Conservation (phyloP, 2,797 vertebrate genomes). For the Hapalemur alaotrensis region DNA sequence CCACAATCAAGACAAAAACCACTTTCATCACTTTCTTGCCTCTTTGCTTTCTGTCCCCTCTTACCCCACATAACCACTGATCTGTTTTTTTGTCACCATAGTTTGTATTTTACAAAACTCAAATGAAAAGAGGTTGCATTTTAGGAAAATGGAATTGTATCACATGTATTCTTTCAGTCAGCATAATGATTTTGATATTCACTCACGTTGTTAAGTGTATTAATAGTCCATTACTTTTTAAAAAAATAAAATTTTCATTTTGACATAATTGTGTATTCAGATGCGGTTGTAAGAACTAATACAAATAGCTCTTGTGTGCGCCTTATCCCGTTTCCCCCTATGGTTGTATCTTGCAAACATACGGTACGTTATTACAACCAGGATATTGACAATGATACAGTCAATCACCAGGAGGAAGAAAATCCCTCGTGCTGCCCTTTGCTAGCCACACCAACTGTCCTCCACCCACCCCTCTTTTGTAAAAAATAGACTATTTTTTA, state of each 20-base stretch:
- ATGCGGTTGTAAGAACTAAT: background rate
- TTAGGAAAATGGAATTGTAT: background rate
- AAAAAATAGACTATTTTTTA: background rate
- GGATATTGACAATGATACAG: background rate
- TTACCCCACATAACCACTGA: background rate
- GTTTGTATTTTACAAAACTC: background rate
- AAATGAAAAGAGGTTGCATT: background rate
- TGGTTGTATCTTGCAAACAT: background rate
- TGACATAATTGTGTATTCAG: background rate
- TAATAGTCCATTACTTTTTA: background rate
- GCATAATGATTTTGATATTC: background rate
- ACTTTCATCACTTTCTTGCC: background rate
- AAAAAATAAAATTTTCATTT: background rate
- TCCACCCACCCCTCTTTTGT: background rate
- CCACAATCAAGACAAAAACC: background rate
- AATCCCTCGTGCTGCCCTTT: background rate
- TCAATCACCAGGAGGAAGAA: background rate
- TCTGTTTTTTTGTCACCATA: background rate
- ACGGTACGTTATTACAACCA: background rate
- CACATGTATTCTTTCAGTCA: background rate
- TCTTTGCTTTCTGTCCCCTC: background rate
- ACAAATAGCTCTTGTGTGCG: background rate
- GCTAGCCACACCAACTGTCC: background rate
- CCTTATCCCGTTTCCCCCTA: background rate
- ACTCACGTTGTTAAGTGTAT: background rate